Evolutionary conservation across 1,140 invertebrate species (phyloP).

Genomic region (Oryzaephilus surinamensis): DNA sequence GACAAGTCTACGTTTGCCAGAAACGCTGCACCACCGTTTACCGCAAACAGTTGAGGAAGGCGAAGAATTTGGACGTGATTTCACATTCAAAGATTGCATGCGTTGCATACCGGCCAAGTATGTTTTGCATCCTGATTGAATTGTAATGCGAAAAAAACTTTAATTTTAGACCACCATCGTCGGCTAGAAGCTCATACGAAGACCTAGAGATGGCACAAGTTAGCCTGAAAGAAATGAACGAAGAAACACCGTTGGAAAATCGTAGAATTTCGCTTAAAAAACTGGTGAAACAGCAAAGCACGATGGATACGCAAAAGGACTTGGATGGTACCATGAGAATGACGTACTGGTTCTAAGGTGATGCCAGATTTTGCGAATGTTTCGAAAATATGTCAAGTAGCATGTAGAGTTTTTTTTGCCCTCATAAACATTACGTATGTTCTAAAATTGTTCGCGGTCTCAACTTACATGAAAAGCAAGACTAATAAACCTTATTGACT

Average conservation of each 20-base stretch:
- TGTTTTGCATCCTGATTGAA: slow-evolving; percentile 6
- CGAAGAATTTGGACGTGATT: slow-evolving; percentile 78
- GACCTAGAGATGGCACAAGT: slow-evolving; percentile 43
- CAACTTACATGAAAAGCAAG: no score
- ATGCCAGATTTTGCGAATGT: neutral
- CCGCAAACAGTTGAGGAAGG: slow-evolving; percentile 80
- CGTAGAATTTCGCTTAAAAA: slow-evolving; percentile 48
- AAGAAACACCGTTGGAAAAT: slow-evolving; percentile 37
- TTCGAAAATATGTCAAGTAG: no score
- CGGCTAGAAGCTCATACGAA: slow-evolving; percentile 38
- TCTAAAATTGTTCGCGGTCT: no score
- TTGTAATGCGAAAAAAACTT: neutral
- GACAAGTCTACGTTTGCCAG: slow-evolving; percentile 65
- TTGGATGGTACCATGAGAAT: slow-evolving; percentile 67
- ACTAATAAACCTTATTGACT: no score
- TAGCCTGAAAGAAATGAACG: slow-evolving; percentile 17
- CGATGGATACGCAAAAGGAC: slow-evolving; percentile 66
- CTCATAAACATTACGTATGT: no score
- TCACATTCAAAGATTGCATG: slow-evolving; percentile 60
- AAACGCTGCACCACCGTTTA: slow-evolving; percentile 66
- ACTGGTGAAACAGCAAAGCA: slow-evolving; percentile 60
- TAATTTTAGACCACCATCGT: neutral
- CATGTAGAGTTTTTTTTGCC: no score
- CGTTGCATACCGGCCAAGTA: slow-evolving; percentile 55
- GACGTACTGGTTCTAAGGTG: slow-evolving; percentile 67